A percentile compares a stretch with the other conserved stretches of the same genome.
These are phyloP conservation scores for Tigriopus californicus DNA, from an alignment of 2,888 invertebrate genomes.

Conservation along the genomic window DNA sequence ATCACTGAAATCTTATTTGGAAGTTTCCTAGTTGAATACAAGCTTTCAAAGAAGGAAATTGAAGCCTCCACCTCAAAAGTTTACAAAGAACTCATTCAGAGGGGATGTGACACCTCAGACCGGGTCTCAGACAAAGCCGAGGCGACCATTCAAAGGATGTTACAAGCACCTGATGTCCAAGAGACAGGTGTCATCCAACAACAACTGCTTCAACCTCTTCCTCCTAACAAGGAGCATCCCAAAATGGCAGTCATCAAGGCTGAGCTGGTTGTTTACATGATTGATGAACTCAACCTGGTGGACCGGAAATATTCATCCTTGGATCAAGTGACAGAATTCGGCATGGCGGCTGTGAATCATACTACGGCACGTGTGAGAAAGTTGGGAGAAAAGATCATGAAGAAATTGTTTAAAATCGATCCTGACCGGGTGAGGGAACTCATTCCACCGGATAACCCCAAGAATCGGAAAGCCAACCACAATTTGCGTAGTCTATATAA, in stretches of 20 bases:
- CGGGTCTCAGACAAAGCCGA: not conserved
- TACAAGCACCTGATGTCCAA: not conserved
- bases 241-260: not conserved
- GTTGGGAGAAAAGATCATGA: not conserved
- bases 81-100: not conserved
- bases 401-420: not conserved
- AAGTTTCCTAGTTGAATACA: not conserved
- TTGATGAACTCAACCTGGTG: not conserved
- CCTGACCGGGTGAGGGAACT: not conserved
- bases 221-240: not conserved
- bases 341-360: not conserved
- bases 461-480: not conserved
- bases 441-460: not conserved
- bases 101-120: not conserved
- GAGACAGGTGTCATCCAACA: not conserved
- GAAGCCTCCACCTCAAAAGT: not conserved
- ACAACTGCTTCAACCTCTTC: not conserved
- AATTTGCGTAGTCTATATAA: not conserved
- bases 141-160: not conserved
- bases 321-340: not conserved
- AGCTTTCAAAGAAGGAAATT: not conserved
- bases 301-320: no score
- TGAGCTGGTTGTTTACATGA: not conserved
- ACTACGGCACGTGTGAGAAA: not conserved
- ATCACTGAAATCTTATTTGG: not conserved